Base-by-base conservation (phyloP, 2,888 invertebrate species). In the Polyploca ridens region DNA sequence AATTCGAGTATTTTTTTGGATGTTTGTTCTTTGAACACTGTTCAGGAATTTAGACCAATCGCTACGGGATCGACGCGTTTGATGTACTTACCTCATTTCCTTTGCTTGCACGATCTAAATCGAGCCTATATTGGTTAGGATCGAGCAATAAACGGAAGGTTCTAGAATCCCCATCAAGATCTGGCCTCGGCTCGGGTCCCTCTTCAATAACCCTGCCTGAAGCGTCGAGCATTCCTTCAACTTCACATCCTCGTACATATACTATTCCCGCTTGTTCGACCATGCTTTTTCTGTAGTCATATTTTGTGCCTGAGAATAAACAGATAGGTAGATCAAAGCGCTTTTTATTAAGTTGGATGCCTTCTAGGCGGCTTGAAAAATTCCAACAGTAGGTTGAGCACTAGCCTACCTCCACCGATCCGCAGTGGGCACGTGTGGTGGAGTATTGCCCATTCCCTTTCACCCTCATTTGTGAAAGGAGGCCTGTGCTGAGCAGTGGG, bases 191-290 rank as follows among this genome's bases (percentile, higher is more conserved):
- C 81, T 98, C 98, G 0, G 98, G 98, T 0, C 98, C 98, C 87
- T 99, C 99, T 87, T 99, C 99, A 65, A 99, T 98, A 5, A 99
- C 98, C 69, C 98, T 95, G 0, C 99, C 99, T 66, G 98, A 97
- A 10, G 97, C 97, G 85, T 99, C 99, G 63, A 99, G 90, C 98
- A 99, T 98, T 1, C 99, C 99, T 88, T 99, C 99, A 41, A 99
- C 97, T 90, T 99, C 99, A 90, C 99, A 99, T 0, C 99, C 99
- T 19, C 99, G 95, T 0, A 99, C 99, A 82, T 96, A 97, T 0
- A 96, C 95, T 72, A 99, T 94, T 0, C 99, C 99, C 3, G 98
- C 98, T 95, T 99, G 99, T 0, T 98, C 97, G 35, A 98, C 96
- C 90, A 99, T 99, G 8, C 98, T 97, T 74, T 97, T 95, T 77